Base-by-base conservation (phyloP, 2,797 vertebrate genomes). In the Gila robusta region DNA sequence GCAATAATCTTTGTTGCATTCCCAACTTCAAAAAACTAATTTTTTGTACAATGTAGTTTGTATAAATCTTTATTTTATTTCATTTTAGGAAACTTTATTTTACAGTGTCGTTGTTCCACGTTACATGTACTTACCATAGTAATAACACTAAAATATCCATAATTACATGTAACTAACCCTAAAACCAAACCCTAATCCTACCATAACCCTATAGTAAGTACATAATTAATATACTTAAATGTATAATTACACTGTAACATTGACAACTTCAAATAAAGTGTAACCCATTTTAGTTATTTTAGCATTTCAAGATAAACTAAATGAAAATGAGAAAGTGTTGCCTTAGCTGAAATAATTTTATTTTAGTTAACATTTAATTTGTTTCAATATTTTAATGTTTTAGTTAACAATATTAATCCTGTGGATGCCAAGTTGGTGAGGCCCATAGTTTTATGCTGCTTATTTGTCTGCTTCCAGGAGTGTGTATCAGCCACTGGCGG, bases 401-500 rank as follows among this genome's bases (percentile, higher is more conserved):
- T 52, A 26, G 6, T 17, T 16, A 28, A 6, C n/a, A 17, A 16
- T 71, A 23, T 37, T 37, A 39, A 39, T 10, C 21, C 54, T 39
- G 35, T 41, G 26, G 26, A 44, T 5, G 28, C 14, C 41, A 76
- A 52, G 59, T 32, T 52, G 16, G 32, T 28, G 21, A 67, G 35
- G 23, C 47, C 16, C 21, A 37, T 56, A 85, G n/a, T 90, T 66
- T 73, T 23, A 67, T 32, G 11, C 0, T 62, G 49, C 16, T 80
- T 74, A 54, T 87, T 81, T 80, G 41, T 88, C 14, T 76, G 23
- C 89, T 92, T n/a, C 6, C 91, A 99, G 98, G 98, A 98, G 96
- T 99, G 98, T 96, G 94, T 95, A 91, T 93, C 96, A 93, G 91
- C 93, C 37, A 92, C 94, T 94, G 94, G 94, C 93, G 96, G 93